These are phyloP conservation scores for Daboia siamensis DNA, from an alignment of 2,113 vertebrate species.

Conservation along the genomic window DNA sequence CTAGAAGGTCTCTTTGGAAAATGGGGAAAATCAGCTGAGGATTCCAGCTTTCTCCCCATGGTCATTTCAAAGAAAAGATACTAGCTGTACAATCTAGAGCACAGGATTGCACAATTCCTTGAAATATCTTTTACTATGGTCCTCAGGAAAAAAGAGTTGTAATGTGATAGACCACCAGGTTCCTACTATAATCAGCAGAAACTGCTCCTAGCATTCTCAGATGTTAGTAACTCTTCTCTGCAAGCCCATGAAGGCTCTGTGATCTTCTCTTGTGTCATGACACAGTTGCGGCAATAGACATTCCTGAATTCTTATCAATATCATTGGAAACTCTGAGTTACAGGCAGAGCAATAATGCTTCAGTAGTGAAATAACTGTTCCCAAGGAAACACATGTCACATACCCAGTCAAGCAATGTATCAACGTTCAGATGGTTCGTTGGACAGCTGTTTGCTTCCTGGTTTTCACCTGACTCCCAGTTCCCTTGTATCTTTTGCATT, in stretches of 20 bases:
- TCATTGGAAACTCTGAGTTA: neutral
- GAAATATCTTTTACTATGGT: neutral
- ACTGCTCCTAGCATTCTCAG: neutral
- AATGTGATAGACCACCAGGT: neutral
- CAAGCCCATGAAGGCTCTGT: neutral
- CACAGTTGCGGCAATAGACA: neutral
- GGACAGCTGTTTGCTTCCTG: neutral
- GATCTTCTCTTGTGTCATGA: neutral
- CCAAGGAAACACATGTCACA: neutral
- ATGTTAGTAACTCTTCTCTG: neutral
- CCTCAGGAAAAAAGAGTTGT: neutral
- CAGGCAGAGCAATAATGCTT: neutral
- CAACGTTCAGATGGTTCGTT: neutral
- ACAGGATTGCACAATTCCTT: neutral
- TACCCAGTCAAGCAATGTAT: neutral
- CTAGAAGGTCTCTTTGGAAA: neutral
- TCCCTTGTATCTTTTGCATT: neutral
- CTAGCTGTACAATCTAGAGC: neutral
- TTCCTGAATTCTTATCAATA: neutral
- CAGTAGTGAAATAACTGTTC: neutral
- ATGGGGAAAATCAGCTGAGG: neutral
- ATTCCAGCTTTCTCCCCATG: neutral
- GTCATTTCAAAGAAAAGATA: neutral
- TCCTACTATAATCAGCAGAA: neutral
- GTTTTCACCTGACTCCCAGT: neutral